Base-by-base conservation (phyloP, 64 coral and sea anemone species). In the Porites australiensis region DNA sequence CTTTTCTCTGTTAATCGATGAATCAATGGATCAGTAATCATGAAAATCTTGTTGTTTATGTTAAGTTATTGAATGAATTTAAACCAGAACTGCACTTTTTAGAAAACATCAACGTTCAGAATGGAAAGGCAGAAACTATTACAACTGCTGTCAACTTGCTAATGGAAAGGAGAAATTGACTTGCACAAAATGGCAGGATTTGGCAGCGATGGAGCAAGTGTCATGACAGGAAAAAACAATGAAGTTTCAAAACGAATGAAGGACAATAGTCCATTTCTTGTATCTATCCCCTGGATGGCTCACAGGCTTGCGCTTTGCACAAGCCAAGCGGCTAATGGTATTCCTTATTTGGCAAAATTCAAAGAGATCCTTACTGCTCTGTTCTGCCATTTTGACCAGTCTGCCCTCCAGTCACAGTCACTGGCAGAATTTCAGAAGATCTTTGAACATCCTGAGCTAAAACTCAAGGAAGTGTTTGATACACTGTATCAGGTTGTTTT, bases 221-320 rank as follows among this genome's bases (percentile, higher is more conserved):
- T 89, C 45, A 89, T 89, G 73, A 89, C 87, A 6, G 87, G 72
- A 8, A 89, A 50, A 50, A 72, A 89, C 44, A 89, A 89, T 45
- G 22, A 74, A 64, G 73, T 79, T 63, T 55, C 88, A 66, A 78
- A n/a, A 50, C 43, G 44, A 64, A 16, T 66, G 43, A 89, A 64
- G 46, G 46, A 65, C 14, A 8, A 77, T 13, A 78, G 60, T 78
- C 87, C 87, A 8, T 89, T 65, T 77, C 74, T 79, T 46, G 75
- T 89, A 5, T 64, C 55, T 67, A 79, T 89, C 12, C 87, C 68
- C 54, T 89, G 87, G 10, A 79, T 89, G 75, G 88, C 88, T 64
- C 75, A 77, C 37, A 77, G 54, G 23, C 54, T 89, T 37, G 72
- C 52, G 5, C 74, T 89, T 7, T 89, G 87, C 18, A 77, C 71